A percentile compares a stretch with the other conserved stretches of the same genome.
Evolutionary conservation across 2,888 invertebrate species (phyloP).

Genomic region (Furcula furcula): DNA sequence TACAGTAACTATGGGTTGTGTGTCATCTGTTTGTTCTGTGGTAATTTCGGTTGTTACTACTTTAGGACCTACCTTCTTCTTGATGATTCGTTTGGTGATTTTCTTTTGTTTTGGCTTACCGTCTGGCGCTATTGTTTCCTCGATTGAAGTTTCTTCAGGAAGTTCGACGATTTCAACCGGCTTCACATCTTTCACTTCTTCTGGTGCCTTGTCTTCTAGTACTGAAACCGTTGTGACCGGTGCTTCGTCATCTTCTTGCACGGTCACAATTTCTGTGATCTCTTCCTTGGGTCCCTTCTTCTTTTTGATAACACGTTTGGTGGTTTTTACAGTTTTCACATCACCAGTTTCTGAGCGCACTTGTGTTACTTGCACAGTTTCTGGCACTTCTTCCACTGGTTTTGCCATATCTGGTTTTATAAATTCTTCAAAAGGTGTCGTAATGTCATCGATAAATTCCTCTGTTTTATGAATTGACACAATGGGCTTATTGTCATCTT

Average conservation of each 20-base stretch:
- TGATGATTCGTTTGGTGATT: conserved; percentile 17
- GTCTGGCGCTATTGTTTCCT: conserved; percentile 5
- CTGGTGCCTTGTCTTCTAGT: not conserved
- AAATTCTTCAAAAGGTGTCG: conserved; percentile 31
- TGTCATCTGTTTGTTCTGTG: conserved; percentile 12
- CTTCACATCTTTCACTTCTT: not conserved
- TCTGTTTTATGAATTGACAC: conserved; percentile 9
- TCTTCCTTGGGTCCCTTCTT: conserved; percentile 36
- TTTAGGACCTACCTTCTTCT: conserved; percentile 31
- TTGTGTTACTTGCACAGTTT: conserved; percentile 8
- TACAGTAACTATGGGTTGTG: conserved; percentile 5
- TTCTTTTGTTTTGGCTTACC: conserved; percentile 13
- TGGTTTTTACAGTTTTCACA: conserved; percentile 7
- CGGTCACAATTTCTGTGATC: conserved; percentile 26
- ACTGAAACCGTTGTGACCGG: conserved; percentile 10
- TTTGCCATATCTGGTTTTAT: conserved; percentile 4
- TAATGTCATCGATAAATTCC: conserved; percentile 39
- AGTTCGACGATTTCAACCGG: conserved; percentile 3
- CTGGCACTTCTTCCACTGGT: conserved; percentile 9
- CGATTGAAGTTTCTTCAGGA: conserved; percentile 5
- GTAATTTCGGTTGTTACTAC: conserved; percentile 17
- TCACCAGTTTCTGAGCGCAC: conserved; percentile 6
- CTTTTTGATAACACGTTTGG: conserved; percentile 13
- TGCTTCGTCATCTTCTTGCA: conserved; percentile 9
- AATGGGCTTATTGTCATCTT: conserved; percentile 7